Base-by-base conservation (phyloP, 2,888 invertebrate species). In the Galeruca laticollis region DNA sequence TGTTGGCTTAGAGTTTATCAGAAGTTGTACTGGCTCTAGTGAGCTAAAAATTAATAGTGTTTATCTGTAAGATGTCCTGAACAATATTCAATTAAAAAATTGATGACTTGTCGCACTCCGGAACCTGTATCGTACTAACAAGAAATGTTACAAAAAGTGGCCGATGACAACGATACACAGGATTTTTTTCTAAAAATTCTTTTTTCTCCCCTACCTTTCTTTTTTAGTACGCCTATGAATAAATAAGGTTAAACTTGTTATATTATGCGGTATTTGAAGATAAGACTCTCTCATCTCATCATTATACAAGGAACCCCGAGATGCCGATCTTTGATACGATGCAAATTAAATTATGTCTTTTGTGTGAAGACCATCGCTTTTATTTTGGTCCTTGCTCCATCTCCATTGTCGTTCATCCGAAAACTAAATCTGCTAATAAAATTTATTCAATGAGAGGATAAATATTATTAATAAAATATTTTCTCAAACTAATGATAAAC, bases 291-390 rank as follows among this genome's bases (percentile, higher is more conserved):
- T 71, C 60, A 47, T n/a, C 43, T 71, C 60, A 52, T 71, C 68
- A 68, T 71, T 67, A 70, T 70, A 67, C 70, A 67, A 70, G 70
- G 64, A 63, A 59, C 60, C 70, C 63, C 40, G 47, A 70, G 67
- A 70, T 70, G 56, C 71, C 68, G 64, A 68, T 60, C 37, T 62
- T 63, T 57, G n/a, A 60, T 67, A 62, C 71, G 60, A 66, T 60
- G 51, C 49, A 68, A 71, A 71, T 68, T 54, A 62, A 71, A 71
- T 71, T 68, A 68, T 71, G 68, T 68, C 60, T 64, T 60, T 69
- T 26, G 6, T 33, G 64, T 59, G 33, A 43, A 47, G 65, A 49
- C 49, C 70, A 68, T 63, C 63, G 60, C 66, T 64, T 70, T 68
- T 71, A 70, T 71, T 67, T 60, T 62, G 52, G 60, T 68, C 60